Base-by-base conservation (phyloP, 2,888 invertebrate species). In the Steromphala cineraria region DNA sequence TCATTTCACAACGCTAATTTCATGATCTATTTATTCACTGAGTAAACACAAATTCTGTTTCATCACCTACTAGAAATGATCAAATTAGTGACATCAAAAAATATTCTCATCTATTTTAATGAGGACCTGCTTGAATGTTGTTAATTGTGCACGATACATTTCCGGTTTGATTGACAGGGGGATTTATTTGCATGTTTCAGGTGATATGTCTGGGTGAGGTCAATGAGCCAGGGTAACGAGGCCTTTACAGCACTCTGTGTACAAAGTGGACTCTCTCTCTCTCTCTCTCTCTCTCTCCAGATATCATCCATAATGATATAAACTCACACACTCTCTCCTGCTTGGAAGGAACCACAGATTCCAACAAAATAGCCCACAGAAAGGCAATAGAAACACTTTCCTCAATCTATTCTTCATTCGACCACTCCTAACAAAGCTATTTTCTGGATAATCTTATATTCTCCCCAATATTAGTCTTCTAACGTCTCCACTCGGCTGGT, bases 221-320 rank as follows among this genome's bases (percentile, higher is more conserved):
- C 76, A 76, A 76, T 52, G 53, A 76, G 76, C 31, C 76, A 17
- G 76, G 53, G 53, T 46, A 46, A 46, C 46, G 46, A 46, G 46
- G 10, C 17, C 13, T 53, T 53, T 76, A 55, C 24, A 31, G 19
- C 40, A 17, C 19, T 15, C n/a, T 76, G 76, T 76, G 55, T 55
- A 31, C 53, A 76, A 76, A 76, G 76, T 76, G 55, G 55, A 10
- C 76, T 31, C 53, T 76, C 10, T 13, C 53, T 55, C 53, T 76
- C 31, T 31, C 53, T 76, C 10, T 13, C 53, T 31, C 53, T 76
- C 10, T 13, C 53, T 55, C 53, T 76, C 31, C 8, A 36, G 31
- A n/a, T 76, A 76, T 53, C 53, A 76, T 76, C 31, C 76, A 76
- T 76, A 76, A 76, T 55, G 76, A 76, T 55, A 55, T 76, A 55